Percentiles rank a stretch among this genome's conserved stretches.
Evolutionary conservation across 1,140 invertebrate genomes (phyloP).

Genomic region (Acromyrmex charruanus): DNA sequence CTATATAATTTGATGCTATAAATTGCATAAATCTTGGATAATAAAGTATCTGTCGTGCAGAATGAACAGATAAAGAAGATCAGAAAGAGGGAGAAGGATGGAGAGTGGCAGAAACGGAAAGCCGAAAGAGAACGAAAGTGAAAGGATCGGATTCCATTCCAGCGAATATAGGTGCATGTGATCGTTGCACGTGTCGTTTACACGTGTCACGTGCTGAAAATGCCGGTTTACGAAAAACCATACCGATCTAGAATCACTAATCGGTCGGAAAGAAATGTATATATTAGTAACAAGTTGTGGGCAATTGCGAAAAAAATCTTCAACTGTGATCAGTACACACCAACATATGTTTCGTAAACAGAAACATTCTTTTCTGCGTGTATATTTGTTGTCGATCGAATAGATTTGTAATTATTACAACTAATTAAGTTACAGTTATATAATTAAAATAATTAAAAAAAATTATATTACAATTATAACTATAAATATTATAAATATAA

Average conservation of each 20-base stretch:
- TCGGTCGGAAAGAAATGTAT: background rate
- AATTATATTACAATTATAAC: slow-evolving; percentile 1
- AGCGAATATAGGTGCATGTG: slow-evolving; percentile 35
- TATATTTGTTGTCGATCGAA: background rate
- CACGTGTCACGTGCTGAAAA: slow-evolving; percentile 30
- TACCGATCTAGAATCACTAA: slow-evolving; percentile 9
- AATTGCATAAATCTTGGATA: slow-evolving; percentile 60
- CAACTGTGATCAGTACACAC: background rate
- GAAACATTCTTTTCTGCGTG: background rate
- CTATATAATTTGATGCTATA: background rate
- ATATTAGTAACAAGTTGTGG: background rate
- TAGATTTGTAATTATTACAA: slow-evolving; percentile 15
- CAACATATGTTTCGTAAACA: background rate
- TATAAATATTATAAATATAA: slow-evolving; percentile 11
- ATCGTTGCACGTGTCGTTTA: slow-evolving; percentile 59
- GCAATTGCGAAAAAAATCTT: background rate
- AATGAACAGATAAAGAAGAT: background rate
- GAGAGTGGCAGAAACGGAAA: slow-evolving; percentile 55
- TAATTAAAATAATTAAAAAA: background rate
- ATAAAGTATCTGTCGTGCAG: slow-evolving; percentile 46
- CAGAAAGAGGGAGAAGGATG: slow-evolving; percentile 26
- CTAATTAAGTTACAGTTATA: background rate
- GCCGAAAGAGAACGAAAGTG: slow-evolving; percentile 80
- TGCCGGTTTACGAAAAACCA: slow-evolving; percentile 9
- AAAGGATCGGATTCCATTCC: slow-evolving; percentile 79